Evolutionary conservation across 92 coral and sea anemone genomes (phyloP).

Genomic region (Porites divaricata): DNA sequence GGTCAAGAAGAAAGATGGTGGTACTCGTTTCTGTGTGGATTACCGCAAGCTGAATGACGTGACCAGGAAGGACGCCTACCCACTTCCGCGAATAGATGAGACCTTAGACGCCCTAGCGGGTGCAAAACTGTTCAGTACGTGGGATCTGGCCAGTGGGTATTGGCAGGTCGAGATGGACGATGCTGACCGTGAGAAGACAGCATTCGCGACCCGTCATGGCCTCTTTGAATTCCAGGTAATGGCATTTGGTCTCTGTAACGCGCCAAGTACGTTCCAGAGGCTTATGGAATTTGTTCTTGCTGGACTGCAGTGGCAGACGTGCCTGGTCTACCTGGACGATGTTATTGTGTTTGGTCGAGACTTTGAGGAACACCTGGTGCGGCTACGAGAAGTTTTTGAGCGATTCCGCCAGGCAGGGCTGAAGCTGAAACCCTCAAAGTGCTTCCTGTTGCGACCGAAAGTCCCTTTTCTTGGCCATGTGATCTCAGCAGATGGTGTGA

Average conservation of each 20-base stretch:
- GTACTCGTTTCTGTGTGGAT: too few species aligned
- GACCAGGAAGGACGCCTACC: slow-evolving; percentile 47
- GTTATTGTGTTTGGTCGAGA: slow-evolving; percentile 25
- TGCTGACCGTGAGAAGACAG: slow-evolving; percentile 39
- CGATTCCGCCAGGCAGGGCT: slow-evolving; percentile 46
- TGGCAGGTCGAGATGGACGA: slow-evolving; percentile 55
- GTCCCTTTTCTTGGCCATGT: slow-evolving; percentile 35
- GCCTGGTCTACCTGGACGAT: slow-evolving; percentile 52
- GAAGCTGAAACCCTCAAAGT: slow-evolving; percentile 46
- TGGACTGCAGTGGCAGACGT: slow-evolving; percentile 49
- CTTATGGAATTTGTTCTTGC: slow-evolving; percentile 46
- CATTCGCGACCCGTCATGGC: slow-evolving; percentile 38
- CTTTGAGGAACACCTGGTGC: slow-evolving; percentile 40
- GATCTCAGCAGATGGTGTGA: slow-evolving; percentile 38
- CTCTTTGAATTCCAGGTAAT: slow-evolving; percentile 55
- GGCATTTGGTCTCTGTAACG: slow-evolving; percentile 53
- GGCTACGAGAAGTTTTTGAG: slow-evolving; percentile 32
- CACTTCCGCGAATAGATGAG: slow-evolving; percentile 36
- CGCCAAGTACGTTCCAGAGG: slow-evolving; percentile 54
- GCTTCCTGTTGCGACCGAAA: slow-evolving; percentile 33
- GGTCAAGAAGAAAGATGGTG: slow-evolving; percentile 46
- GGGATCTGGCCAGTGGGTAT: slow-evolving; percentile 48
- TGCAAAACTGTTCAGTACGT: slow-evolving; percentile 27
- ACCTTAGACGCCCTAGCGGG: slow-evolving; percentile 43
- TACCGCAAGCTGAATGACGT: slow-evolving; percentile 35